Evolutionary conservation across 2,797 vertebrate species (phyloP), one percentile per base, ranked within the genome.

Genomic region (Xenentodon cancila): DNA sequence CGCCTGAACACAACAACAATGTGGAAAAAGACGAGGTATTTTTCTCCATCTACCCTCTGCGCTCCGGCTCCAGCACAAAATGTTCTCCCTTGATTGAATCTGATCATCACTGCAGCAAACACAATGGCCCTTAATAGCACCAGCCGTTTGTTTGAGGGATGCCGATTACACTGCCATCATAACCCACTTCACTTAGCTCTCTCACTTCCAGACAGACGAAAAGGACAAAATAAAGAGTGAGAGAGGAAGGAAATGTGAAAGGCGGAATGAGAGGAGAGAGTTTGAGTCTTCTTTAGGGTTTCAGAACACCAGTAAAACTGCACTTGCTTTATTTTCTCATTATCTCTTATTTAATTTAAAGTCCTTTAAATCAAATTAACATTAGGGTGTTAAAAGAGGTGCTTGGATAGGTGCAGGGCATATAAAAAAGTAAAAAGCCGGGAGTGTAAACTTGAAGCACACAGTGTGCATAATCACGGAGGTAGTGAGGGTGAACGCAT

Each of bases 81-180:
- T 88, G 88, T 88, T 88, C 88, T 88, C 80, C 73, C 80, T 78
- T 88, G 85, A 89, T 89, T 91, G 89, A 88, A 91, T 91, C 87
- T 88, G 89, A 93, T 92, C 90, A 90, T 89, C 84, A 84, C 88
- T 82, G 87, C 85, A 84, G 87, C 89, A 90, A 90, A 92, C 90
- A 92, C 90, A 92, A 92, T 88, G 89, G 89, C 85, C 86, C 84
- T 88, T 91, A 93, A 92, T 92, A 90, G 90, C 89, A 80, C 69
- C 83, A 84, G 87, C 88, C 88, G 83, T 91, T 91, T 89, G 82
- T 90, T 91, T 91, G 89, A 92, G 83, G 88, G 90, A 92, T 91
- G 89, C 87, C 89, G 91, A 92, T 92, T 91, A 93, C 85, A 85
- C 88, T 75, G 59, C 89, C 91, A 92, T 92, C 91, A 91, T 92